Conservation (phyloP, 2,797 vertebrate genomes). For the Melopsittacus undulatus region DNA sequence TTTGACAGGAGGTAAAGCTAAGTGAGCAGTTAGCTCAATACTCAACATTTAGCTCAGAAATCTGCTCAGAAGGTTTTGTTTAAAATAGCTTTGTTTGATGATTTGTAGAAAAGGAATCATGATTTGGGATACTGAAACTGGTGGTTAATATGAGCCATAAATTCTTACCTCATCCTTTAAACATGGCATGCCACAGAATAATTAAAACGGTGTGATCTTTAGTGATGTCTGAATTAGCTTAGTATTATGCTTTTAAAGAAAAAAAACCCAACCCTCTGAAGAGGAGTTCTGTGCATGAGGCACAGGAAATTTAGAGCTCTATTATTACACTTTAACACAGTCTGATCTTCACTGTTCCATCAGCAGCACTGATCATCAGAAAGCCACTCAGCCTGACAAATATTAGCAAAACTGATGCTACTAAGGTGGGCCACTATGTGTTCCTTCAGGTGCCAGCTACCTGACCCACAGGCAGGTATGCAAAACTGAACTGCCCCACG, state of each 20-base stretch:
- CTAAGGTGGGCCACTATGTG: rapidly evolving
- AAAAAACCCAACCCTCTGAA: not conserved
- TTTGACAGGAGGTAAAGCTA: not conserved
- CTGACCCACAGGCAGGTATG: not conserved
- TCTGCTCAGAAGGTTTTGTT: not conserved
- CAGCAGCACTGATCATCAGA: not conserved
- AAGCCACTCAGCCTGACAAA: not conserved
- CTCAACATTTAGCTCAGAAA: not conserved
- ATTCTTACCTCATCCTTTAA: slow-evolving; percentile 60
- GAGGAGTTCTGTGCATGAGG: not conserved
- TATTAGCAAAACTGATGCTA: not conserved
- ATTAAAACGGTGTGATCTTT: slow-evolving; percentile 68
- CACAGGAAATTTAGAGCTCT: not conserved
- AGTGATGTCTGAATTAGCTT: slow-evolving; percentile 24
- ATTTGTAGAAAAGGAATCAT: not conserved
- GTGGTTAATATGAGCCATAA: slow-evolving; percentile 54
- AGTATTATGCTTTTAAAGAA: not conserved
- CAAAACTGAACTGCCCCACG: not conserved
- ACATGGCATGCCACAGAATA: slow-evolving; percentile 33
- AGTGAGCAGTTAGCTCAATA: not conserved
- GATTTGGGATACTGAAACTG: slow-evolving; percentile 29
- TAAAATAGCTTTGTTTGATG: not conserved
- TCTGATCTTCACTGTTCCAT: not conserved
- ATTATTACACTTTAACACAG: rapidly evolving
- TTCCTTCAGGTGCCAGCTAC: not conserved